phyloP scores from a whole-genome alignment of 2,113 vertebrate genomes.

The Smithornis capensis region DNA sequence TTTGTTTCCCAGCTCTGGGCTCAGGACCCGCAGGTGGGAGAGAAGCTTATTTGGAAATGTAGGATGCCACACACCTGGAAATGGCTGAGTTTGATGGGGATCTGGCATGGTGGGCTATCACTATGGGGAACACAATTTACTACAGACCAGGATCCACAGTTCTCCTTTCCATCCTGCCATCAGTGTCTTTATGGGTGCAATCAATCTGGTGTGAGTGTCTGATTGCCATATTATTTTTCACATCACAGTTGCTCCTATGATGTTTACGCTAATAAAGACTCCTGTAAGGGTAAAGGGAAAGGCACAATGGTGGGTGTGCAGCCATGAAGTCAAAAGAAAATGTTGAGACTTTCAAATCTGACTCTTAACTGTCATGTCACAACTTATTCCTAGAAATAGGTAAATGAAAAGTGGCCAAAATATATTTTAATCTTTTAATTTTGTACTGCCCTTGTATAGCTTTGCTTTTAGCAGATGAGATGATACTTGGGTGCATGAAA shows the following conservation, averaged over 20 bases:
- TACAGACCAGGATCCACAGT: not conserved
- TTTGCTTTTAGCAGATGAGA: not conserved
- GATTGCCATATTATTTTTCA: not conserved
- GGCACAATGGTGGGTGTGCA: not conserved
- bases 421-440: not conserved
- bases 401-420: not conserved
- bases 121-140: not conserved
- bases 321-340: not conserved
- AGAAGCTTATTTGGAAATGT: not conserved
- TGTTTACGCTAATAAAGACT: not conserved
- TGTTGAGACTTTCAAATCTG: not conserved
- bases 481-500: not conserved
- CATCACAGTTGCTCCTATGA: not conserved
- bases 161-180: not conserved
- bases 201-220: not conserved
- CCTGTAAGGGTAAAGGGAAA: not conserved
- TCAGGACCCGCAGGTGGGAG: accelerated
- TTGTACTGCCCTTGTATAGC: not conserved
- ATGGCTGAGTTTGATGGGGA: not conserved
- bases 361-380: not conserved
- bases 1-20: not conserved
- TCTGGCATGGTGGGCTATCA: not conserved
- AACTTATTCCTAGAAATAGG: not conserved
- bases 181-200: not conserved
- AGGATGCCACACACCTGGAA: not conserved